Conservation (phyloP, 1,140 invertebrate genomes). For the Muscidifurax raptorellus region DNA sequence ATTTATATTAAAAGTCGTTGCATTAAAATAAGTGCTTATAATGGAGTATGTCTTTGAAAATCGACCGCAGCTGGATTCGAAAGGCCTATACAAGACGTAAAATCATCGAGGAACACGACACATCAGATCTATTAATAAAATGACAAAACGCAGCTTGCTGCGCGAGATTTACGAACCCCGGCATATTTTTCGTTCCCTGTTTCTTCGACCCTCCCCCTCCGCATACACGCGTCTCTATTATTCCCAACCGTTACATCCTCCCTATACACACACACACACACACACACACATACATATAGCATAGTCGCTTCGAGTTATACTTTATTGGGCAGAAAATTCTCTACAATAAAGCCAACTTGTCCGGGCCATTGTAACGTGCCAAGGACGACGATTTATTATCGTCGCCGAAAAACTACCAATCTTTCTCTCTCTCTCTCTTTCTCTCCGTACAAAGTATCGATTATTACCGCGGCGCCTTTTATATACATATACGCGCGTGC, state of each 20-base stretch:
- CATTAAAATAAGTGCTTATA: too few relatives aligned
- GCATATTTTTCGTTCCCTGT: not conserved
- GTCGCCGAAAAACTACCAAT: slow-evolving; percentile 20
- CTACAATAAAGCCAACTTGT: slow-evolving; percentile 69
- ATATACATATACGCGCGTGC: slow-evolving; percentile 40
- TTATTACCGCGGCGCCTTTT: slow-evolving; percentile 11
- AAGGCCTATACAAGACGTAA: not conserved
- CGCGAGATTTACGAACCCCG: not conserved
- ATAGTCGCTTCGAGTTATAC: slow-evolving; percentile 60
- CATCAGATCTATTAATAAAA: slow-evolving; percentile 1
- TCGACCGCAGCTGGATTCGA: not conserved
- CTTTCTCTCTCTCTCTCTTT: not conserved
- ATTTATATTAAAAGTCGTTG: too few relatives aligned
- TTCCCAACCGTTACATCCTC: slow-evolving; percentile 33
- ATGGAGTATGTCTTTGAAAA: too few relatives aligned
- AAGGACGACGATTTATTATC: slow-evolving; percentile 21
- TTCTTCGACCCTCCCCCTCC: not conserved
- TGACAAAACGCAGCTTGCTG: not conserved
- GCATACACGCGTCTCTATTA: slow-evolving; percentile 28
- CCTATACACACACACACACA: not conserved
- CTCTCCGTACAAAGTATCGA: not conserved
- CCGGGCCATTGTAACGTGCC: slow-evolving; percentile 25
- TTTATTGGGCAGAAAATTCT: slow-evolving; percentile 74
- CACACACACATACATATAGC: not conserved
- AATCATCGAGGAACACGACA: not conserved